A percentile compares a stretch with the other conserved stretches of the same genome.
Evolutionary conservation across 1,140 invertebrate species (phyloP).

Genomic region (Tachypleus tridentatus): DNA sequence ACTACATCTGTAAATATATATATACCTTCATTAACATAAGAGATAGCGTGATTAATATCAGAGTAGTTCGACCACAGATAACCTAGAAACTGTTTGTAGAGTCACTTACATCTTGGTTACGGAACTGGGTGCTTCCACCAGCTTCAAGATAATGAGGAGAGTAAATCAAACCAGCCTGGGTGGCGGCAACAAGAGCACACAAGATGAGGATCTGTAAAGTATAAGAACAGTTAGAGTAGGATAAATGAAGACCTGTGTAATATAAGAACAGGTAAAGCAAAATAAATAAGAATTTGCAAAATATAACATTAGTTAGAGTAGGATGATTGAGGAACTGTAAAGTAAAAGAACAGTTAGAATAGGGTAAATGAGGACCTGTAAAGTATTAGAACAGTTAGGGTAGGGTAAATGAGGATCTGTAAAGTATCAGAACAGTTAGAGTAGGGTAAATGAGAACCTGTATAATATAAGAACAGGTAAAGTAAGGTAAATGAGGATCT

Average conservation of each 20-base stretch:
- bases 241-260: too few relatives aligned
- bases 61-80: background rate
- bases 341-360: background rate
- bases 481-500: background rate
- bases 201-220: background rate
- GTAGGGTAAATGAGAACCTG: background rate
- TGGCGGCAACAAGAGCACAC: background rate
- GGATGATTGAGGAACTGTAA: background rate
- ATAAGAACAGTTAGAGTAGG: background rate
- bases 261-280: too few relatives aligned
- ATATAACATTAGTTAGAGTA: too few relatives aligned
- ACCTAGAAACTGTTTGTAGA: background rate
- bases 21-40: background rate
- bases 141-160: conserved; percentile 4
- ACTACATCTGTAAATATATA: background rate
- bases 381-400: too few relatives aligned
- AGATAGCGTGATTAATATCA: background rate
- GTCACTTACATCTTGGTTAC: conserved; percentile 18
- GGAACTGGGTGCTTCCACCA: conserved; percentile 16
- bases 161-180: background rate
- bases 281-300: too few relatives aligned
- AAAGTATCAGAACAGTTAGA: too few relatives aligned
- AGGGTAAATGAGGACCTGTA: background rate
- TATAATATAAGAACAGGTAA: background rate
- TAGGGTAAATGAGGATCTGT: too few relatives aligned